These are phyloP conservation scores for Crioceris asparagi DNA, from an alignment of 2,888 invertebrate species.

Conservation along the genomic window DNA sequence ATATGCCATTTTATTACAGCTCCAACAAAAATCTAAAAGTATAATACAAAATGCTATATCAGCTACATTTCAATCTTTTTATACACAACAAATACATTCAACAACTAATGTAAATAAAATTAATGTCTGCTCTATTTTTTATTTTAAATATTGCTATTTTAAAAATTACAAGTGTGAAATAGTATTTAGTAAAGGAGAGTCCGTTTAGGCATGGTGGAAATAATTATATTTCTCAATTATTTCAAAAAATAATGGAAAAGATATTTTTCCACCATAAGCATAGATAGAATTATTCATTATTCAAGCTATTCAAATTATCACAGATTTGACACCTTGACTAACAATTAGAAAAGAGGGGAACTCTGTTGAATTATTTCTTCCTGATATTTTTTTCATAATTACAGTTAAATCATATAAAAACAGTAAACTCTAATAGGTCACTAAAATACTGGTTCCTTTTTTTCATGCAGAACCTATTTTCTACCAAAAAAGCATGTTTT, in stretches of 20 bases:
- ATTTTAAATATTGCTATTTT: conserved; percentile 20
- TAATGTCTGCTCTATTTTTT: conserved; percentile 17
- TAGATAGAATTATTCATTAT: no score
- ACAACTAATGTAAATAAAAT: conserved; percentile 19
- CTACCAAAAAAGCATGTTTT: no score
- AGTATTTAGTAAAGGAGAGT: background rate
- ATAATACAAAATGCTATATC: conserved; percentile 38
- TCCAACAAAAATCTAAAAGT: conserved; percentile 39
- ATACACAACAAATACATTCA: conserved; percentile 34
- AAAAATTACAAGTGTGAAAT: conserved; percentile 13
- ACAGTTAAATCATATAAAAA: no score
- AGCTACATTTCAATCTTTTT: conserved; percentile 33
- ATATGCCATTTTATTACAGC: conserved; percentile 42
- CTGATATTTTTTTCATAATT: no score
- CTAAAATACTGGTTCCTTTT: no score
- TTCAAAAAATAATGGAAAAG: background rate
- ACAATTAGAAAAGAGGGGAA: no score
- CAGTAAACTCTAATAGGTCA: no score
- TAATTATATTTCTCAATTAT: no score
- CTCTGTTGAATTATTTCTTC: no score
- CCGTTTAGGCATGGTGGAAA: conserved; percentile 2
- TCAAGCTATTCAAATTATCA: no score
- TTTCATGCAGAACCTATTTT: no score
- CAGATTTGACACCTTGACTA: no score
- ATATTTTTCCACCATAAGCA: background rate